These are phyloP conservation scores for Casuarius casuarius DNA, from an alignment of 2,113 vertebrate genomes.

Conservation along the genomic window DNA sequence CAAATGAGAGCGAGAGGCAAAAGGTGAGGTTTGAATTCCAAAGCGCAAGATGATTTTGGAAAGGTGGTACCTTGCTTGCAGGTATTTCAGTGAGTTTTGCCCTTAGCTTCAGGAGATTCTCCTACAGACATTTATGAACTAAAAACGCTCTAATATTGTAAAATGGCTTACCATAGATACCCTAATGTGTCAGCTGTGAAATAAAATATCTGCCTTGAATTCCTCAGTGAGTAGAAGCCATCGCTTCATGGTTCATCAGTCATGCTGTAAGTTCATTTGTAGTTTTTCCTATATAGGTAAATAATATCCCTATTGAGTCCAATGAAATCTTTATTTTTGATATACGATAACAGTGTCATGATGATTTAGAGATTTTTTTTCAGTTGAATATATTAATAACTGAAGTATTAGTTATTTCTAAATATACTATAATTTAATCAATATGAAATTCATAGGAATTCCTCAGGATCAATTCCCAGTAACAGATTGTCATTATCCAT, in stretches of 20 bases:
- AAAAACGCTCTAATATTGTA: neutral
- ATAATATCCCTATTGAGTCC: conserved; percentile 7
- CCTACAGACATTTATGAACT: neutral
- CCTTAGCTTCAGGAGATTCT: neutral
- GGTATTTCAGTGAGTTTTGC: neutral
- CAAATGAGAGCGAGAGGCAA: neutral
- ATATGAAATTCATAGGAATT: neutral
- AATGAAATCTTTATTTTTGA: conserved; percentile 2
- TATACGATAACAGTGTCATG: neutral
- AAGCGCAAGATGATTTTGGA: neutral
- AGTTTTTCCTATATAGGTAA: conserved; percentile 8
- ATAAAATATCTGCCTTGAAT: neutral
- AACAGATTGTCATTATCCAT: neutral
- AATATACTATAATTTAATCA: neutral
- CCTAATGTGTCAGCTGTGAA: neutral
- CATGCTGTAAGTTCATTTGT: neutral
- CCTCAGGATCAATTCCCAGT: neutral
- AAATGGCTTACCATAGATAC: neutral
- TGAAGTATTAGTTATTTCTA: neutral
- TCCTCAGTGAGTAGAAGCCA: neutral
- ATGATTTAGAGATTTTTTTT: neutral
- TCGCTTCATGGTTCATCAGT: neutral
- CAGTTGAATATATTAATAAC: neutral
- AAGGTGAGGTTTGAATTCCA: fast-evolving
- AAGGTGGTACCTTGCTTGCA: neutral